Evolutionary conservation across 1,140 invertebrate genomes (phyloP).

Genomic region (Heliconius hermathena): DNA sequence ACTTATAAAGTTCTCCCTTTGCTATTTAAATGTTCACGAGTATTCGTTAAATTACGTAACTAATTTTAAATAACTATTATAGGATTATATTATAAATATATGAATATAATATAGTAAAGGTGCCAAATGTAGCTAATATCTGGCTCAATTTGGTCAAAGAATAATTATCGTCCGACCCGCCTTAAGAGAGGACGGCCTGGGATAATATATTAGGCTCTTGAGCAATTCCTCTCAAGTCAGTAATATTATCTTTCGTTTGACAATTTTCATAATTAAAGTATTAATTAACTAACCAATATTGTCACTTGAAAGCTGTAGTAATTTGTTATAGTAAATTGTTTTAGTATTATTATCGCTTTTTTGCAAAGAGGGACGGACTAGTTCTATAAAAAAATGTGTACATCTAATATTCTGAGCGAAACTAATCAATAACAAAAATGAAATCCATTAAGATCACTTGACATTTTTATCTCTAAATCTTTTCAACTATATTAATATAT

Average conservation of each 20-base stretch:
- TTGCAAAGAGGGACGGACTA: background rate
- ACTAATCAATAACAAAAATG: too few species aligned
- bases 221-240: slow-evolving; percentile 33
- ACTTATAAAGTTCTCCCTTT: too few species aligned
- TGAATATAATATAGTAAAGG: background rate
- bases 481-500: too few species aligned
- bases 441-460: too few species aligned
- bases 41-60: too few species aligned
- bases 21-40: too few species aligned
- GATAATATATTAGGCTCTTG: slow-evolving; percentile 30
- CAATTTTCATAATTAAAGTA: slow-evolving; percentile 24
- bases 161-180: slow-evolving; percentile 31
- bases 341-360: background rate
- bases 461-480: too few species aligned
- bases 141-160: slow-evolving; percentile 14
- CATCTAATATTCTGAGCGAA: too few species aligned
- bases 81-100: background rate
- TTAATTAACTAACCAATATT: background rate
- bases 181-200: slow-evolving; percentile 22
- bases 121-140: slow-evolving; percentile 21
- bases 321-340: background rate
- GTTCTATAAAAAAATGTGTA: too few species aligned
- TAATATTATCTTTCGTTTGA: slow-evolving; percentile 31
- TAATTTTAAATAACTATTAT: too few species aligned
- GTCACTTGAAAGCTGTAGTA: background rate